A percentile compares a stretch with the other conserved stretches of the same genome.
Conservation (phyloP, 1,140 invertebrate species). For the Solen grandis region DNA sequence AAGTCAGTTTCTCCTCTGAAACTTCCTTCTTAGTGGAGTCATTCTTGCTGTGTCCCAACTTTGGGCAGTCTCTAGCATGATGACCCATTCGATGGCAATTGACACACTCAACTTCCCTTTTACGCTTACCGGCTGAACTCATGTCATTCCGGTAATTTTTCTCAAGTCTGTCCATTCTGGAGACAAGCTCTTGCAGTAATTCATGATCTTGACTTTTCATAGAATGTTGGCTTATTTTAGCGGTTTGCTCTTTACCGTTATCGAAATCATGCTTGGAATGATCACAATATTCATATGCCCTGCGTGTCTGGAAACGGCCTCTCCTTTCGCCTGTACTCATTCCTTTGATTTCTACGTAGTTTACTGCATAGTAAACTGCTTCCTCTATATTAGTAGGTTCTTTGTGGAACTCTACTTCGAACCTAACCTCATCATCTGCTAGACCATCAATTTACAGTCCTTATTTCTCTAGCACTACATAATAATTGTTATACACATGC, state of each 20-base stretch:
- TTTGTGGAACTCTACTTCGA: not conserved
- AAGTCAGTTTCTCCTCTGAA: too few species aligned
- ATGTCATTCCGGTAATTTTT: not conserved
- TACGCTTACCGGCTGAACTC: not conserved
- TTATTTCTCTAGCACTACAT: too few species aligned
- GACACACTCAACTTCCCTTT: not conserved
- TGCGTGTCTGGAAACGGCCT: not conserved
- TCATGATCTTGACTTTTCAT: not conserved
- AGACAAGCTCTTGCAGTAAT: not conserved
- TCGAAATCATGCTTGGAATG: not conserved
- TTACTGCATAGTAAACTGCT: not conserved
- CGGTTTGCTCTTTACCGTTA: not conserved
- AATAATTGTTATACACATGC: too few species aligned
- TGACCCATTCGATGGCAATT: not conserved
- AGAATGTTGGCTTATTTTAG: not conserved
- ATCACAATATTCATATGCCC: not conserved
- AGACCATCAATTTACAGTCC: too few species aligned
- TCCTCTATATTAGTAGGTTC: not conserved
- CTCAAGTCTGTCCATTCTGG: not conserved
- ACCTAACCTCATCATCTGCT: too few species aligned
- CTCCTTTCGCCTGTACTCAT: not conserved
- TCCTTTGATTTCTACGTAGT: not conserved
- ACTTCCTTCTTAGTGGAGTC: too few species aligned
- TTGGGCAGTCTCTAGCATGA: conserved; percentile 11
- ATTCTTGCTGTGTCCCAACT: not conserved